Base-by-base conservation (phyloP, 2,797 vertebrate species). In the Brachyalestes nurse region DNA sequence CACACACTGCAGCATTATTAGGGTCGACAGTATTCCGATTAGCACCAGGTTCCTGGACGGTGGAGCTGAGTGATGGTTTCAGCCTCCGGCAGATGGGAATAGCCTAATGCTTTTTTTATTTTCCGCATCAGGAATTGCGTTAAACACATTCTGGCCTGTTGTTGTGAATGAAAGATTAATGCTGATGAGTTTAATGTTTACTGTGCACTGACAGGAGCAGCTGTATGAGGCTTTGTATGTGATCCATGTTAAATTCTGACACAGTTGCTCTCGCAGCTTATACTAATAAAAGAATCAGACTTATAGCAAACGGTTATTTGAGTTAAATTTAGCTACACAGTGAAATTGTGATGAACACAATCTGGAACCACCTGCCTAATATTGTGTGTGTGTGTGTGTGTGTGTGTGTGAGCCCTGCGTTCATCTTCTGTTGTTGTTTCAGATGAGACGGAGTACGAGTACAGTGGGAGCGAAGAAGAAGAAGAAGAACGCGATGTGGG, bases 391-490 rank as follows among this genome's bases (percentile, higher is more conserved):
- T n/a, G n/a, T n/a, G n/a, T n/a, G n/a, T n/a, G n/a, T n/a, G n/a
- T n/a, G n/a, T n/a, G n/a, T n/a, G n/a, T n/a, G n/a, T n/a, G n/a
- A n/a, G n/a, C n/a, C n/a, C n/a, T n/a, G n/a, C n/a, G n/a, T n/a
- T n/a, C n/a, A n/a, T n/a, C n/a, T n/a, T n/a, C n/a, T 42, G 40
- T 7, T 42, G 40, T 42, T 42, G 40, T 42, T 42, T 42, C 40
- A 99, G 98, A 99, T 91, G 98, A 99, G 91, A 99, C 97, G 0
- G 97, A 99, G 73, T 99, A 99, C 0, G 97, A 99, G 85, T 99
- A 99, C 94, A 99, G 97, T 13, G 97, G 97, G 73, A 99, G 97
- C 28, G 97, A 99, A 87, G 97, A 99, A 77, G 97, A 99, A 84
- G 97, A 99, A 53, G 97, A 99, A 72, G 97, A 99, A 86, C 93